phyloP scores from a whole-genome alignment of 2,113 vertebrate species.

The Piaya cayana region DNA sequence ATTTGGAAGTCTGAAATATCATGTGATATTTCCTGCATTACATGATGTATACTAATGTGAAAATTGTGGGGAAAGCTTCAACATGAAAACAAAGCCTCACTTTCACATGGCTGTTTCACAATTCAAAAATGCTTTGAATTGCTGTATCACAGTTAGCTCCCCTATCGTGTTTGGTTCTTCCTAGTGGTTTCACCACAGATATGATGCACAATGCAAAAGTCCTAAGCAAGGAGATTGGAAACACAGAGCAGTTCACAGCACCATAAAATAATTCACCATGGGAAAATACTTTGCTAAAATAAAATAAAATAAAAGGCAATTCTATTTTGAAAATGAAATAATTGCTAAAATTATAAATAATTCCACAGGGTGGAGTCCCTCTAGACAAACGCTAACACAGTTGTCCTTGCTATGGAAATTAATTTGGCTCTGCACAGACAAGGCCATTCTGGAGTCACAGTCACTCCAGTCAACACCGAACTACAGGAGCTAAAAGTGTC shows the following conservation, averaged over 20 bases:
- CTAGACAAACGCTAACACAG: not conserved
- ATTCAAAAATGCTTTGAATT: not conserved
- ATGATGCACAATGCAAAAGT: not conserved
- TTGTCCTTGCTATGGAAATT: not conserved
- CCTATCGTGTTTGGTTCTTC: not conserved
- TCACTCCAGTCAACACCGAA: not conserved
- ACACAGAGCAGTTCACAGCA: not conserved
- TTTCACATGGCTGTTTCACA: not conserved
- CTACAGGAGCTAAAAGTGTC: not conserved
- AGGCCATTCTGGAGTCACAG: not conserved
- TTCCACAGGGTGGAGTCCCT: not conserved
- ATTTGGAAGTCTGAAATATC: not conserved
- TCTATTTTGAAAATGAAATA: not conserved
- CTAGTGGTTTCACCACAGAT: not conserved
- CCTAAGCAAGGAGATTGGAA: not conserved
- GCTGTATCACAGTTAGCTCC: not conserved
- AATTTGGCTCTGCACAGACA: not conserved
- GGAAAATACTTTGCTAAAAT: slow-evolving; percentile 1
- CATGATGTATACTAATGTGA: not conserved
- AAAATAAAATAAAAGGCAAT: not conserved
- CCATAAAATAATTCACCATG: not conserved
- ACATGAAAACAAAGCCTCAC: not conserved
- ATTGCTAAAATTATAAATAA: slow-evolving; percentile 13
- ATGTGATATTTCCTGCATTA: not conserved
- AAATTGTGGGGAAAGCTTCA: not conserved